Base-by-base conservation (phyloP, 2,888 invertebrate genomes). In the Tineola bisselliella region DNA sequence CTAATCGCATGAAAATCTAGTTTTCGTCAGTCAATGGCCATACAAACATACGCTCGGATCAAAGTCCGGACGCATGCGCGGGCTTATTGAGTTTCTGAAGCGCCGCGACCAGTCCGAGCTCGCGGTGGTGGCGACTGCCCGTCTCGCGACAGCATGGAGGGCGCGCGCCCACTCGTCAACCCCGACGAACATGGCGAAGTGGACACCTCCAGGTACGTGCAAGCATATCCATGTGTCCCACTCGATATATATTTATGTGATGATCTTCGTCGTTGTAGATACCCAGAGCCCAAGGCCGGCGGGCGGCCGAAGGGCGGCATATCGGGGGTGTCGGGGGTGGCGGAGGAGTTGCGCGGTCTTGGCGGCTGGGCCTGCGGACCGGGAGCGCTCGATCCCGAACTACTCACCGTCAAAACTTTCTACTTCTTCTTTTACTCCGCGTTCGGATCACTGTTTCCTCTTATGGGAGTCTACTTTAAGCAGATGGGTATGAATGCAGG, bases 351-450 rank as follows among this genome's bases (percentile, higher is more conserved):
- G 69, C 92, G 96, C 66, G 95, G 96, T 44, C 92, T 91, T 76
- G 92, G 93, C 67, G 96, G 96, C 78, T 90, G 93, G 79, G 79
- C 96, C 65, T 93, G 92, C 75, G 94, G 95, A 33, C 93, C 94
- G 0, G 84, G 77, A 64, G 88, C 92, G 38, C 93, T 96, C 44
- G 96, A 97, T 79, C 94, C 94, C 68, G 97, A 98, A 79, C 88
- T 99, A 61, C 90, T 99, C 67, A 93, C 97, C 61, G 97, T 97
- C 68, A 99, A 99, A 84, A 93, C 96, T 18, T 99, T 99, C 84
- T 99, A 99, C 81, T 98, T 99, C 87, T 98, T 98, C 90, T 99
- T 99, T 88, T 99, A 98, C 83, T 97, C 98, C 48, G 98, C 99
- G 0, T 99, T 99, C 77, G 99, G 99, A 6, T 97, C 97, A 0